Evolutionary conservation across 2,797 vertebrate genomes (phyloP), one percentile per base, ranked within the genome.

Genomic region (Picus viridis): DNA sequence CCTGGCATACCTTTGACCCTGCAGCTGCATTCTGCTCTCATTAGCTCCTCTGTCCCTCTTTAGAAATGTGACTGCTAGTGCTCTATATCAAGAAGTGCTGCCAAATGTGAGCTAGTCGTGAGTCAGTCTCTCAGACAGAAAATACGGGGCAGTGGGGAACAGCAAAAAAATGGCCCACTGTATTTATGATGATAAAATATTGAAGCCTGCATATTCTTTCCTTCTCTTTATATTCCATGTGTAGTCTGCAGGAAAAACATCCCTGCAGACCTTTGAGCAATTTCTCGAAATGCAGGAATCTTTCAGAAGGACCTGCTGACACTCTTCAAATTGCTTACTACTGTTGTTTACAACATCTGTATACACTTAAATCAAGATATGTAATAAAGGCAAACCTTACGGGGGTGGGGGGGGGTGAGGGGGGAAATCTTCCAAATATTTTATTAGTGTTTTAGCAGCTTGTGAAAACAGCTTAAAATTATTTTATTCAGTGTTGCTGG

Each of bases 251-350:
- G 61, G 74, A 41, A 89, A 92, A 91, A 53, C 6, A 6, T 41
- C 45, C 30, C 57, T 84, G 64, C 30, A 76, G 79, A 91, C 36
- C 70, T 69, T 43, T 13, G 39, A 78, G 30, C 59, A 32, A 75
- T 93, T 81, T 83, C 71, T 96, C 53, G 64, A 75, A 89, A 73
- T 20, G 59, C 16, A 16, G 78, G 27, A 78, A 49, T 84, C 20
- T 77, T 86, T 77, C 71, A 73, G 57, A 41, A 88, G 24, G 12
- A 12, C 39, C 73, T 83, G 36, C 19, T 86, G 67, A 81, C 41
- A 26, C 22, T 43, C 26, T 82, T 79, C 41, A 30, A 45, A 83
- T 92, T 81, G 63, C 43, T 77, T 30, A 32, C 12, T 70, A 7
- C 23, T 53, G 30, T 77, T 89, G 67, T 70, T 89, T 86, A 79